phyloP scores from a whole-genome alignment of 2,113 vertebrate genomes.

The Lepidothrix coronata region DNA sequence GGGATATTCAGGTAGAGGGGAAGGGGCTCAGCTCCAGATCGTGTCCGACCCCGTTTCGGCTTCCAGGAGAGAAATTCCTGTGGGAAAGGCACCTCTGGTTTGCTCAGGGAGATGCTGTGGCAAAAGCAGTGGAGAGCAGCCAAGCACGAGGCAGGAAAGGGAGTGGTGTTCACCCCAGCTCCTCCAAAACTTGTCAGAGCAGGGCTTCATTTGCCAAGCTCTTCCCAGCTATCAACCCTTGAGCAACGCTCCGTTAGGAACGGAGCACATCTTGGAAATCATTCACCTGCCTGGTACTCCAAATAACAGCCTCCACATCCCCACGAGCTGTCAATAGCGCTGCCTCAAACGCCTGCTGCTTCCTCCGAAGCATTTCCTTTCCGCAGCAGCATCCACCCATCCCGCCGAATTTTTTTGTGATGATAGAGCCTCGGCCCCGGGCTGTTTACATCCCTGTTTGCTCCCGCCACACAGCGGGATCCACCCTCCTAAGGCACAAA shows the following conservation, averaged over 20 bases:
- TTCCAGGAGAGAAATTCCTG: background rate
- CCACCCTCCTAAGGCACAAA: background rate
- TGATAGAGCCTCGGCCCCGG: background rate
- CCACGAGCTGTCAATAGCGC: accelerated
- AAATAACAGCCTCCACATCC: accelerated
- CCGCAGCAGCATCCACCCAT: background rate
- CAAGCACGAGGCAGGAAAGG: background rate
- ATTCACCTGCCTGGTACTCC: background rate
- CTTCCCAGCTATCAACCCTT: background rate
- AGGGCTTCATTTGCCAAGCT: background rate
- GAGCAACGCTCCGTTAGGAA: accelerated
- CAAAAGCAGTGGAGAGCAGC: background rate
- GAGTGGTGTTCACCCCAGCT: background rate
- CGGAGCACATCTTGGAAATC: background rate
- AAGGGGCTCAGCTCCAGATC: background rate
- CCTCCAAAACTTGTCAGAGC: background rate
- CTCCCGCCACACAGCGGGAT: background rate
- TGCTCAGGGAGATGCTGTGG: background rate
- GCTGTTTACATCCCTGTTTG: background rate
- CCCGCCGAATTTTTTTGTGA: background rate
- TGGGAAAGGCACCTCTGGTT: background rate
- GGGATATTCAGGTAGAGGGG: background rate
- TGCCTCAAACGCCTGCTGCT: background rate
- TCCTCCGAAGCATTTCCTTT: background rate
- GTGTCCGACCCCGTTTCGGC: accelerated